Evolutionary conservation across 2,797 vertebrate genomes (phyloP).

Genomic region (Falco peregrinus): DNA sequence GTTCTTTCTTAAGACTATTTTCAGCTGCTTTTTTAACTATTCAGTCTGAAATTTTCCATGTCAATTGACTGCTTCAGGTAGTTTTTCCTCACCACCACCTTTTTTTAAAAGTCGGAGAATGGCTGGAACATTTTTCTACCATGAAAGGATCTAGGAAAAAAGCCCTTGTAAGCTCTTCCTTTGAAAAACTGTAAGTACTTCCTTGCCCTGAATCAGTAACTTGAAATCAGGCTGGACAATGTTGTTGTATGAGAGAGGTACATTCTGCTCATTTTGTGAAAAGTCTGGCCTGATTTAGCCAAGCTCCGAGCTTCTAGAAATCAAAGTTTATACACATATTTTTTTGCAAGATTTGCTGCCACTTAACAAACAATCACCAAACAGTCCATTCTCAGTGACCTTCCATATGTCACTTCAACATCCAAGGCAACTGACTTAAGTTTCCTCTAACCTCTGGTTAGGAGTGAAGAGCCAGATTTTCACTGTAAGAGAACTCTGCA

Average conservation of each 20-base stretch:
- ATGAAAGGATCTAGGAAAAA: not conserved
- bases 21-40: not conserved
- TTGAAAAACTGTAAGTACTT: not conserved
- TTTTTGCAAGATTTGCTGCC: not conserved
- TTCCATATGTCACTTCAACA: not conserved
- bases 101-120: not conserved
- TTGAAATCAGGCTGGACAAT: not conserved
- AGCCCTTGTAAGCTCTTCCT: not conserved
- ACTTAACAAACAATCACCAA: not conserved
- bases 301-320: not conserved
- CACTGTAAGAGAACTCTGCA: not conserved
- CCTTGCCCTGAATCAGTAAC: not conserved
- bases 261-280: not conserved
- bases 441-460: not conserved
- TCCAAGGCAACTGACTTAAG: not conserved
- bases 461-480: not conserved
- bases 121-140: not conserved
- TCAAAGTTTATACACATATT: not conserved
- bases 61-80: not conserved
- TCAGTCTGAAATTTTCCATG: not conserved
- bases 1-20: not conserved
- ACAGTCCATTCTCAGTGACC: not conserved
- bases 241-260: not conserved
- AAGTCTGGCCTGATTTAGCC: not conserved
- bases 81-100: not conserved